Base-by-base conservation (phyloP, 2,888 invertebrate genomes). In the Dryomyza anilis region DNA sequence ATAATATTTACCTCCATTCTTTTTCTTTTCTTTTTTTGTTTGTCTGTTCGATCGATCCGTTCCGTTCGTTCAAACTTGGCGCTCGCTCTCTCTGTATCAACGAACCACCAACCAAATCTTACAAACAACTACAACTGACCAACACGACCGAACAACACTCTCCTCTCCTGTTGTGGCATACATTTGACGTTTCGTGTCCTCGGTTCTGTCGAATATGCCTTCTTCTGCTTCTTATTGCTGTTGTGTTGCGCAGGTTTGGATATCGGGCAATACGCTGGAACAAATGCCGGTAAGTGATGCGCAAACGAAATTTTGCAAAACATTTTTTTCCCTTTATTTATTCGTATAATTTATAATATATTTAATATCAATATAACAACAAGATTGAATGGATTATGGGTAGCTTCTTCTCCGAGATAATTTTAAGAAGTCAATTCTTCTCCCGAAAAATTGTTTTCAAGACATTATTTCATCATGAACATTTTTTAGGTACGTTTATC, bases 201-300 rank as follows among this genome's bases (percentile, higher is more conserved):
- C n/a, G 21, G 27, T 36, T 65, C 23, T 46, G 55, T 29, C 16
- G 23, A 8, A 16, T n/a, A 12, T 30, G n/a, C n/a, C n/a, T n/a
- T n/a, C n/a, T n/a, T n/a, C n/a, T n/a, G n/a, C n/a, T n/a, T n/a
- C n/a, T n/a, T n/a, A n/a, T 25, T 50, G n/a, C 43, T 25, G 5
- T 23, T 55, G 46, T 33, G 48, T 25, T 53, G 23, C 36, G 67
- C 88, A 93, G 93, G 87, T 92, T 74, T 93, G 93, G 93, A 86
- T 91, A 78, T 90, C 90, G 73, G 87, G 87, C 73, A 87, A 87
- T 81, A 88, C 87, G 53, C 86, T 86, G 84, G 91, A 91, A 76
- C 86, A 87, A 78, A 93, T 92, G 92, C 93, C 93, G 86, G 93
- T 93, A 86, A 91, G 92, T 77, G 50, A 46, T 60, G 2, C 33